These are phyloP conservation scores for Borostomias antarcticus DNA, from an alignment of 2,797 vertebrate species.

Conservation along the genomic window DNA sequence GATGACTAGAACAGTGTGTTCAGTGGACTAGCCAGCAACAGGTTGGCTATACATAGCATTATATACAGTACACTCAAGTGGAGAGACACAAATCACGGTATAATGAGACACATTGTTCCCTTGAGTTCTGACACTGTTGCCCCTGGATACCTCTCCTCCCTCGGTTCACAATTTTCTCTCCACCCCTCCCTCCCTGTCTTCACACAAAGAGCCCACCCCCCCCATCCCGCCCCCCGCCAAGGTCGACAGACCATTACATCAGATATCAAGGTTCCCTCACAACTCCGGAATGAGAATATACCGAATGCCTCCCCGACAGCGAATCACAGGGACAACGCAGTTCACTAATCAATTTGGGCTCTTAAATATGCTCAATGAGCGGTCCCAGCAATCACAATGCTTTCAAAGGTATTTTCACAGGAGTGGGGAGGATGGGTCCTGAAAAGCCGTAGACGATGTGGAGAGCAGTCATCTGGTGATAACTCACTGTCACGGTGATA, in stretches of 20 bases:
- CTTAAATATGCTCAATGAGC: no score
- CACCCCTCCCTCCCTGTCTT: neutral
- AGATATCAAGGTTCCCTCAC: neutral
- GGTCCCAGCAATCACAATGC: no score
- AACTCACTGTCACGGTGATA: no score
- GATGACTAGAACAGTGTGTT: slow-evolving; percentile 25
- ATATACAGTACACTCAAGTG: neutral
- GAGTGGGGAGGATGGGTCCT: no score
- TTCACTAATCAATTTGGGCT: neutral
- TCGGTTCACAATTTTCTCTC: neutral
- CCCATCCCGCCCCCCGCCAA: neutral
- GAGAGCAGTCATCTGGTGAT: no score
- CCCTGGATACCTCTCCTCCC: neutral
- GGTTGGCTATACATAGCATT: neutral
- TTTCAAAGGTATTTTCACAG: no score
- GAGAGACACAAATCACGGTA: neutral
- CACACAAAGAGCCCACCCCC: neutral
- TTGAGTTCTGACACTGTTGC: neutral
- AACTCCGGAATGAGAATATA: neutral
- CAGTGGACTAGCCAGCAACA: neutral
- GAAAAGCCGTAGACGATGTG: no score
- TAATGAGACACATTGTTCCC: neutral
- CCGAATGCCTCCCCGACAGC: neutral
- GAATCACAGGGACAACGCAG: neutral
- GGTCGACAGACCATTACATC: slow-evolving; percentile 11